These are phyloP conservation scores for Sphaerophoria rueppellii DNA, from an alignment of 2,888 invertebrate genomes.

Conservation along the genomic window DNA sequence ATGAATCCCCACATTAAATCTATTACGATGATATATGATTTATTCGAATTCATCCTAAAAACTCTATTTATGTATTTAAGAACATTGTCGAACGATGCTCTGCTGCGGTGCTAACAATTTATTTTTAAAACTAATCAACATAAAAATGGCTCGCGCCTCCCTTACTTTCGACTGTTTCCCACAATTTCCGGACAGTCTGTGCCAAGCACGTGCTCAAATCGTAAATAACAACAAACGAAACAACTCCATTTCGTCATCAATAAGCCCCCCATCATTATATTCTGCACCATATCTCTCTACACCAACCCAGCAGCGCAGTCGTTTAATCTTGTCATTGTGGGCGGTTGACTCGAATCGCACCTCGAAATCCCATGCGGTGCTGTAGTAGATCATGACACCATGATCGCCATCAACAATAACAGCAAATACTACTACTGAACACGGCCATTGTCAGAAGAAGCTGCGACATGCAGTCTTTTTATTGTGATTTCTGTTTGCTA, in stretches of 20 bases:
- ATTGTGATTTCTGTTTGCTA: conserved; percentile 43
- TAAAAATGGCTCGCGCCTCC: conserved; percentile 22
- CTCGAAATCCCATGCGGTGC: conserved; percentile 39
- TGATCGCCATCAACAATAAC: neutral
- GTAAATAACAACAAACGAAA: neutral
- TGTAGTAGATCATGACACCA: neutral
- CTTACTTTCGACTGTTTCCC: conserved; percentile 51
- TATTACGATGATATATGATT: neutral
- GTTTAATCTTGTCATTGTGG: conserved; percentile 32
- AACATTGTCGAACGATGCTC: neutral
- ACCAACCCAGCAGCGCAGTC: conserved; percentile 1
- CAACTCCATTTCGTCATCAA: conserved; percentile 42
- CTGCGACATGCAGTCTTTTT: conserved; percentile 33
- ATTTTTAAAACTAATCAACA: conserved; percentile 46
- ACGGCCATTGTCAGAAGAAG: neutral
- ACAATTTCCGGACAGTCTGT: conserved; percentile 37
- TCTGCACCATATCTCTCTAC: neutral
- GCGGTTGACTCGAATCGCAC: conserved; percentile 42
- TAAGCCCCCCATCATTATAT: neutral
- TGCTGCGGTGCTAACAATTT: conserved; percentile 47
- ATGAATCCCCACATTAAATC: too few species aligned
- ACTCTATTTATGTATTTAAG: neutral
- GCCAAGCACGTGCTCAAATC: conserved; percentile 42
- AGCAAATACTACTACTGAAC: neutral
- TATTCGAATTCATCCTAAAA: conserved; percentile 6